A percentile compares a stretch with the other conserved stretches of the same genome.
These are phyloP conservation scores for Rhynchomys soricoides DNA, from an alignment of 2,113 vertebrate genomes.

Conservation along the genomic window DNA sequence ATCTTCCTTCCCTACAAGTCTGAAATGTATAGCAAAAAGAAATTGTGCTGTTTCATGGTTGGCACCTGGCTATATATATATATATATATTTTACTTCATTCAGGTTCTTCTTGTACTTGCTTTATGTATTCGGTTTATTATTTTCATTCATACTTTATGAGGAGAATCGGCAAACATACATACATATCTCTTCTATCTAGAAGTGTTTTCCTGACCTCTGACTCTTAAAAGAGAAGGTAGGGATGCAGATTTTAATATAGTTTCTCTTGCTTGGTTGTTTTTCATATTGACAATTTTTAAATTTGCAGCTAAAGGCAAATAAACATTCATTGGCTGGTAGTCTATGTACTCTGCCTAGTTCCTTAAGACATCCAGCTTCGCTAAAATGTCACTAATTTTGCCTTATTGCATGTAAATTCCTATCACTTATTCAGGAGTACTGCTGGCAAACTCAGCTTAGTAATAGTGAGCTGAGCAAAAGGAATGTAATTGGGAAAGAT, in stretches of 20 bases:
- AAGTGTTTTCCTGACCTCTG: neutral
- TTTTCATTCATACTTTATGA: neutral
- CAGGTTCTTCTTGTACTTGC: neutral
- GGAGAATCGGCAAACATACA: neutral
- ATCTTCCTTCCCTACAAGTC: neutral
- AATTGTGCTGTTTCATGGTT: neutral
- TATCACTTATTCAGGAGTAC: neutral
- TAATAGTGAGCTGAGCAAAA: neutral
- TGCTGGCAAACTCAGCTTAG: neutral
- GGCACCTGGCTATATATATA: neutral
- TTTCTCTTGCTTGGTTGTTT: neutral
- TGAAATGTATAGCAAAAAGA: neutral
- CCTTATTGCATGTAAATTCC: constrained; percentile 31
- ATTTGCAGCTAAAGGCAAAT: neutral
- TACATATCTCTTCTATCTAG: neutral
- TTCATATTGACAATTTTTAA: constrained; percentile 22
- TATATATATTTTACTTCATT: neutral
- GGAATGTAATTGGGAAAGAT: neutral
- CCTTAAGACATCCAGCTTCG: constrained; percentile 11
- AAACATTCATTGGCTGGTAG: neutral
- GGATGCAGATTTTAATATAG: constrained; percentile 10
- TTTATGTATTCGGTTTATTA: neutral
- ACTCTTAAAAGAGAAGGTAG: neutral
- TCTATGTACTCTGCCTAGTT: neutral
- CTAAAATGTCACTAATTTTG: constrained; percentile 46